phyloP scores from a whole-genome alignment of 2,888 invertebrate species.

The Mesorhabditis belari region DNA sequence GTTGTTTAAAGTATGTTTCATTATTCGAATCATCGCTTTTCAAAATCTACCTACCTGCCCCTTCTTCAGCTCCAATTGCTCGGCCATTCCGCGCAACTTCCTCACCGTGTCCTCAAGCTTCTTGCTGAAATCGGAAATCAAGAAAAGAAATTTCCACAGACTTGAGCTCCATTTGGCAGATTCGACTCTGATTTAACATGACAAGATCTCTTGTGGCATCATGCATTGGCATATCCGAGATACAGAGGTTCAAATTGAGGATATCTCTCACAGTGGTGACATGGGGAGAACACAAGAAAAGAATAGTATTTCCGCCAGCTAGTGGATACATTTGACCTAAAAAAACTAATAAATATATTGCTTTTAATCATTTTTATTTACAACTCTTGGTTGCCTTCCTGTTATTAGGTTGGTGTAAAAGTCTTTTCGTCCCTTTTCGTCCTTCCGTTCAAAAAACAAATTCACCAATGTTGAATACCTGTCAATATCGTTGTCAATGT shows the following conservation, averaged over 20 bases:
- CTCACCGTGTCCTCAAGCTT: conserved; percentile 43
- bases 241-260: conserved; percentile 40
- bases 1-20: background rate
- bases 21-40: background rate
- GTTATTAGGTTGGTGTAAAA: conserved; percentile 3
- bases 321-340: conserved; percentile 45
- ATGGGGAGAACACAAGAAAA: conserved; percentile 47
- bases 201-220: conserved; percentile 49
- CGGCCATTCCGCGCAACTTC: conserved; percentile 34
- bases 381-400: too few species aligned
- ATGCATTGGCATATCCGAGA: conserved; percentile 50
- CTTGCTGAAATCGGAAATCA: conserved; percentile 27
- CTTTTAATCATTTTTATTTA: background rate
- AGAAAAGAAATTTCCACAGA: conserved; percentile 3
- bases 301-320: conserved; percentile 38
- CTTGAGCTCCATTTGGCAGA: conserved; percentile 49
- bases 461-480: too few species aligned
- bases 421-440: background rate
- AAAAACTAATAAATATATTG: too few species aligned
- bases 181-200: conserved; percentile 47
- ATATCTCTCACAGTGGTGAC: conserved; percentile 45
- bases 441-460: too few species aligned
- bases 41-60: conserved; percentile 9
- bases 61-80: conserved; percentile 37
- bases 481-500: too few species aligned